These are phyloP conservation scores for Chymomyza fuscimana DNA, from an alignment of 2,888 invertebrate genomes.

Conservation along the genomic window DNA sequence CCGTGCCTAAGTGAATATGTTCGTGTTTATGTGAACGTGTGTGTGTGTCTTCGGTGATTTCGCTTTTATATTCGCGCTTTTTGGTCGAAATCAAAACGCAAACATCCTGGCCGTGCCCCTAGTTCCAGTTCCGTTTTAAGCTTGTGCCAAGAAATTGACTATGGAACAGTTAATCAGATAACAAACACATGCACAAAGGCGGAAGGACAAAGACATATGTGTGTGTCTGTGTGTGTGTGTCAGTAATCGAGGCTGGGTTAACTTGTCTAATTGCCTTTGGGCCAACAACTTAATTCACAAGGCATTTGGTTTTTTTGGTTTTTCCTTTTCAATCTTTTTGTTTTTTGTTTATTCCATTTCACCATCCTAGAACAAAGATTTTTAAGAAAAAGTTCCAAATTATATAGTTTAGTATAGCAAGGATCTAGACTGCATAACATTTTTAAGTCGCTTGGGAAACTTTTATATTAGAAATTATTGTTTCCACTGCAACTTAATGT, in stretches of 20 bases:
- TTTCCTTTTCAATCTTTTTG: background rate
- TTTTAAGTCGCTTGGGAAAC: too few species aligned
- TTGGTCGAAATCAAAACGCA: constrained; percentile 58
- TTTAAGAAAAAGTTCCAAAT: too few species aligned
- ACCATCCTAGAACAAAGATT: too few species aligned
- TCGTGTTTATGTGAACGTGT: constrained; percentile 4
- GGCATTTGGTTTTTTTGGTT: constrained; percentile 22
- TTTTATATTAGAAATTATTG: too few species aligned
- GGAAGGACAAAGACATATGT: constrained; percentile 16
- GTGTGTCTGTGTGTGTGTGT: constrained; percentile 18
- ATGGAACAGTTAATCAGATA: constrained; percentile 65
- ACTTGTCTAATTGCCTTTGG: constrained; percentile 51
- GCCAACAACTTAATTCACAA: constrained; percentile 66
- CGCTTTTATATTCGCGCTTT: constrained; percentile 29
- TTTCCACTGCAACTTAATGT: too few species aligned
- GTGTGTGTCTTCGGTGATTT: constrained; percentile 2
- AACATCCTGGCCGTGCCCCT: constrained; percentile 65
- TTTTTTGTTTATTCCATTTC: background rate
- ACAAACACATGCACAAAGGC: constrained; percentile 30
- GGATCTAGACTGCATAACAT: too few species aligned
- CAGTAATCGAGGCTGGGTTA: constrained; percentile 27
- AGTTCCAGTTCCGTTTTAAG: constrained; percentile 56
- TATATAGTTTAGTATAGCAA: too few species aligned
- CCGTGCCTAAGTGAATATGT: background rate
- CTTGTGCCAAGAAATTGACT: constrained; percentile 39